phyloP scores from a whole-genome alignment of 1,140 invertebrate genomes.

The Macrotrachela quadricornifera region DNA sequence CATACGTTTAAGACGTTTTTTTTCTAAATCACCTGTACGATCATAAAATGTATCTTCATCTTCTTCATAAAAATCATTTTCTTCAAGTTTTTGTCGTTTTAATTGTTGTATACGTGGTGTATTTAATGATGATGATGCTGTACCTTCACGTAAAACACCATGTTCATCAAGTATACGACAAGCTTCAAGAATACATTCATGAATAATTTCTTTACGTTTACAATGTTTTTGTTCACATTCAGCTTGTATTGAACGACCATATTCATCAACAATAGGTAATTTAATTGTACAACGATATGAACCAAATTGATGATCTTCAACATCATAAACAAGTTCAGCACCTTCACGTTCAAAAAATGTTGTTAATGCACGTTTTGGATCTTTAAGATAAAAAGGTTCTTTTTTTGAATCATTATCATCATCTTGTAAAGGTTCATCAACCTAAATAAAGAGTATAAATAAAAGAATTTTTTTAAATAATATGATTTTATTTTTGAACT shows the following conservation, averaged over 20 bases:
- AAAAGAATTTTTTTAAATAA: no score
- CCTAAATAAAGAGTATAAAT: background rate
- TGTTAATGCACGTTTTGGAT: slow-evolving; percentile 78
- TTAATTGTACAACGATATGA: slow-evolving; percentile 22
- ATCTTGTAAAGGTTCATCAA: background rate
- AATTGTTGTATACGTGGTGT: background rate
- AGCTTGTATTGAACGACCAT: slow-evolving; percentile 49
- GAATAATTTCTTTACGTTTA: slow-evolving; percentile 78
- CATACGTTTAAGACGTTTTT: slow-evolving; percentile 40
- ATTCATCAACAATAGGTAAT: slow-evolving; percentile 54
- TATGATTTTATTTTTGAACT: no score
- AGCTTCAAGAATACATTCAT: slow-evolving; percentile 76
- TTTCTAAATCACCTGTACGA: slow-evolving; percentile 70
- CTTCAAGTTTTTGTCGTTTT: slow-evolving; percentile 38
- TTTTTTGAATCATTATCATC: background rate
- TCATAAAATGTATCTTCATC: slow-evolving; percentile 90
- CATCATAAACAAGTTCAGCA: slow-evolving; percentile 32
- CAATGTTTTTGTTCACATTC: slow-evolving; percentile 57
- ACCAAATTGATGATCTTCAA: background rate
- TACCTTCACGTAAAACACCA: slow-evolving; percentile 51
- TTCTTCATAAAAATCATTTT: slow-evolving; percentile 80
- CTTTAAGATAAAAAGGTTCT: slow-evolving; percentile 42
- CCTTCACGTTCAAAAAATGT: slow-evolving; percentile 83
- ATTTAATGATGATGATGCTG: slow-evolving; percentile 35
- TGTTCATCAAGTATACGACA: slow-evolving; percentile 66